Conservation (phyloP, 2,113 vertebrate species). For the Elaphurus davidianus region DNA sequence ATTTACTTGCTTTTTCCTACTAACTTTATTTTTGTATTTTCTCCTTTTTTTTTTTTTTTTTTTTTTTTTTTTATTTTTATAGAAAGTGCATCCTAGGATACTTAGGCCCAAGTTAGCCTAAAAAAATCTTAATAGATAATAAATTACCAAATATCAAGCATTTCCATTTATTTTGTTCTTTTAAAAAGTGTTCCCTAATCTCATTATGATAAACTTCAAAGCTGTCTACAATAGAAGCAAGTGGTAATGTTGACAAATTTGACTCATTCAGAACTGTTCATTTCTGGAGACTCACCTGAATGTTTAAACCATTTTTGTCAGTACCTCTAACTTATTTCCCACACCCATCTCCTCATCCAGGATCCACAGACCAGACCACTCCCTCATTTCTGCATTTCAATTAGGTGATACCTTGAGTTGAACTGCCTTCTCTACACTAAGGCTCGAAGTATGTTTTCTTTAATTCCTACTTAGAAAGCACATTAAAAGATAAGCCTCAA, state of each 20-base stretch:
- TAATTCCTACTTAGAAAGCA: constrained; percentile 39
- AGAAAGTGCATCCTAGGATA: background rate
- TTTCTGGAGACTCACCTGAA: background rate
- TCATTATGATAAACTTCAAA: background rate
- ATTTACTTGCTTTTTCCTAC: background rate
- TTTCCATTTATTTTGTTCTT: background rate
- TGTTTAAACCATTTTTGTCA: background rate
- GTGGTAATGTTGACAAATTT: background rate
- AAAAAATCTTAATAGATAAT: background rate
- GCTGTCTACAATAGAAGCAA: background rate
- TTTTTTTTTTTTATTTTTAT: background rate
- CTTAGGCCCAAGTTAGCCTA: background rate
- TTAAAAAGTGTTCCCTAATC: background rate
- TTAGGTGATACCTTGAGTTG: background rate
- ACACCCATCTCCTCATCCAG: background rate
- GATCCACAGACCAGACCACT: background rate
- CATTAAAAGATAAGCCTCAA: constrained; percentile 34
- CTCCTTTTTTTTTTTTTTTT: too few species aligned
- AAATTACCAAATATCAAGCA: background rate
- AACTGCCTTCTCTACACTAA: background rate
- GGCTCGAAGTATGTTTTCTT: constrained; percentile 32
- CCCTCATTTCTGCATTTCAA: background rate
- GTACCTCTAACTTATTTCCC: background rate
- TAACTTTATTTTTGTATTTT: background rate
- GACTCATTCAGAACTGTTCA: background rate